Percentiles rank a stretch among this genome's conserved stretches.
These are phyloP conservation scores for Murina feae DNA, from an alignment of 2,113 vertebrate genomes.

Conservation along the genomic window DNA sequence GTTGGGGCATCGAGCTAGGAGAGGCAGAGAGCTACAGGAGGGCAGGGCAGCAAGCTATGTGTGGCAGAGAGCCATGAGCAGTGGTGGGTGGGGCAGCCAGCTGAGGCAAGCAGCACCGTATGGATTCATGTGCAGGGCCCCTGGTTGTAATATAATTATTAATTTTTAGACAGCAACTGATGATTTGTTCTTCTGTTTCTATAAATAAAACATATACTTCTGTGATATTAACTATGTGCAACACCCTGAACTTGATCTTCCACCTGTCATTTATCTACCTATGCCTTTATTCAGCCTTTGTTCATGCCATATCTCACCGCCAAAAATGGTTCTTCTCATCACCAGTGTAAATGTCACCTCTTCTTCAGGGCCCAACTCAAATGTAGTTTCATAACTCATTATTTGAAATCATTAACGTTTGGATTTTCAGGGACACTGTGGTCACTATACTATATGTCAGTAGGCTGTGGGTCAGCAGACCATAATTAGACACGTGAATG, in stretches of 20 bases:
- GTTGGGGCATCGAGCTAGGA: too few relatives aligned
- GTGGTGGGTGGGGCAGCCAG: too few relatives aligned
- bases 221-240: not conserved
- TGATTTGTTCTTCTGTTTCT: not conserved
- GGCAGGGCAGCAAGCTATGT: too few relatives aligned
- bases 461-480: not conserved
- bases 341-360: not conserved
- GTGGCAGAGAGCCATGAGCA: too few relatives aligned
- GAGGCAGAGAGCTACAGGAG: too few relatives aligned
- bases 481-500: not conserved
- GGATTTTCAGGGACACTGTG: not conserved
- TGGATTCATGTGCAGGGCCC: too few relatives aligned
- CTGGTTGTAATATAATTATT: not conserved
- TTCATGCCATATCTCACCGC: not conserved
- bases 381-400: not conserved
- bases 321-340: not conserved
- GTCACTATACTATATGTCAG: fast-evolving
- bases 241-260: not conserved
- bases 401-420: not conserved
- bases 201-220: not conserved
- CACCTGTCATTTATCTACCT: not conserved
- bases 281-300: not conserved
- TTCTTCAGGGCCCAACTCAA: not conserved
- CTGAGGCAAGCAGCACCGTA: too few relatives aligned
- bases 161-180: not conserved